These are phyloP conservation scores for Mesopsocus fuscifrons DNA, from an alignment of 2,888 invertebrate species.

Conservation along the genomic window DNA sequence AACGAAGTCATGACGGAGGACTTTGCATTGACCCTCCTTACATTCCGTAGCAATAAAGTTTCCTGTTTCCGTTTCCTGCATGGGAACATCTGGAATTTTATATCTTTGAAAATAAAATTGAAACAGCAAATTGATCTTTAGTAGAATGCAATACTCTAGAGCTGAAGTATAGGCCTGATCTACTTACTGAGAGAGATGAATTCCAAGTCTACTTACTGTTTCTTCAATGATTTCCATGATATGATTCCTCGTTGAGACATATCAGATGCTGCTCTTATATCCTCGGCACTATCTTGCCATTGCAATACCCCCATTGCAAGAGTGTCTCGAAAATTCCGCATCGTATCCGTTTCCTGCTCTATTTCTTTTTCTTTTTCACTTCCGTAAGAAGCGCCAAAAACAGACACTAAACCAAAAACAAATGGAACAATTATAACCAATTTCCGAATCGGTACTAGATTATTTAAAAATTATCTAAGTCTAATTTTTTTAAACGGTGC, in stretches of 20 bases:
- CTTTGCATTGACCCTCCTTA: too few species aligned
- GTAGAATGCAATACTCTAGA: too few species aligned
- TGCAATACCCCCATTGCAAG: constrained; percentile 22
- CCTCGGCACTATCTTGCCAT: constrained; percentile 21
- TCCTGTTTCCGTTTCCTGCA: too few species aligned
- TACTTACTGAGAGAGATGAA: too few species aligned
- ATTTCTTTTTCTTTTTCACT: constrained; percentile 14
- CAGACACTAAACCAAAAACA: constrained; percentile 10
- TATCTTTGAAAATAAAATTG: too few species aligned
- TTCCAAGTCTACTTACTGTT: constrained; percentile 15
- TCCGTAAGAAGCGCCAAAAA: constrained; percentile 14
- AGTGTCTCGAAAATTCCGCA: constrained; percentile 23
- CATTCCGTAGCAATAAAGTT: too few species aligned
- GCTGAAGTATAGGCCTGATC: too few species aligned
- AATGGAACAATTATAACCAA: too few species aligned
- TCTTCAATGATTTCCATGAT: constrained; percentile 18
- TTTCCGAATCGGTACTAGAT: constrained; percentile 2
- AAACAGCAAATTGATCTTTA: too few species aligned
- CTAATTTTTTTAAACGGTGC: too few species aligned
- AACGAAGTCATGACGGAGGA: too few species aligned
- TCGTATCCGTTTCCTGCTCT: constrained; percentile 20
- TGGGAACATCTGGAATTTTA: too few species aligned
- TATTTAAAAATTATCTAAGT: not conserved
- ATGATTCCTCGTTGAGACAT: constrained; percentile 20
- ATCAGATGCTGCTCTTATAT: constrained; percentile 21